Base-by-base conservation (phyloP, 2,797 vertebrate genomes). In the Halcyon chelicuti region DNA sequence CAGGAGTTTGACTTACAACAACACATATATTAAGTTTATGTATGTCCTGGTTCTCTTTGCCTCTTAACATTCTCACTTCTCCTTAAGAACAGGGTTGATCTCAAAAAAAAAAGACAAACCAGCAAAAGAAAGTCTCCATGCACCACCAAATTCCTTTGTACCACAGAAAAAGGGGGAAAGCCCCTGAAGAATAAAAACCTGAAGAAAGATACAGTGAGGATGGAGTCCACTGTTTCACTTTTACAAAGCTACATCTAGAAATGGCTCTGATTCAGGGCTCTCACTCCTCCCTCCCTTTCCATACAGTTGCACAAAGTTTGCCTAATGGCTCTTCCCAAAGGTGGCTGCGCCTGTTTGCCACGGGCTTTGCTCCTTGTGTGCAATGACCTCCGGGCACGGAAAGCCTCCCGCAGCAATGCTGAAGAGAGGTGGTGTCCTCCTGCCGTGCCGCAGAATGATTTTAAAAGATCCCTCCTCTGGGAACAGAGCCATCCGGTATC, bases 11-110 rank as follows among this genome's bases (percentile, higher is more conserved):
- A 37, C 54, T 91, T 75, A 6, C 12, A 62, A 54, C 90, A 84
- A 85, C 47, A 60, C 35, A 18, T 22, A 20, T 28, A 19, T 91
- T 90, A 78, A 90, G 13, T 19, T 47, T 26, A 37, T 55, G 33
- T 42, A 92, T 76, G 51, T 57, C 49, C 94, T 63, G 55, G 60
- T 63, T 92, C 71, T 88, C 52, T 78, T 79, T 92, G 82, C 51
- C 60, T 73, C 37, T 52, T 62, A 62, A 57, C 16, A 5, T 28
- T 62, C 52, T 61, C 39, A 47, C 28, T 67, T 62, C 20, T 79
- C 40, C 55, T 49, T 39, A 58, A 70, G 67, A 84, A 74, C 44
- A 33, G n/a, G 15, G 10, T 19, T 85, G 39, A 10, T 28, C 68
- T 49, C 39, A 33, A 40, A 67, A 49, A 65, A 44, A n/a, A 46